Evolutionary conservation across 2,113 vertebrate species (phyloP), one percentile per base, ranked within the genome.

Genomic region (Corythoichthys haematopterus): DNA sequence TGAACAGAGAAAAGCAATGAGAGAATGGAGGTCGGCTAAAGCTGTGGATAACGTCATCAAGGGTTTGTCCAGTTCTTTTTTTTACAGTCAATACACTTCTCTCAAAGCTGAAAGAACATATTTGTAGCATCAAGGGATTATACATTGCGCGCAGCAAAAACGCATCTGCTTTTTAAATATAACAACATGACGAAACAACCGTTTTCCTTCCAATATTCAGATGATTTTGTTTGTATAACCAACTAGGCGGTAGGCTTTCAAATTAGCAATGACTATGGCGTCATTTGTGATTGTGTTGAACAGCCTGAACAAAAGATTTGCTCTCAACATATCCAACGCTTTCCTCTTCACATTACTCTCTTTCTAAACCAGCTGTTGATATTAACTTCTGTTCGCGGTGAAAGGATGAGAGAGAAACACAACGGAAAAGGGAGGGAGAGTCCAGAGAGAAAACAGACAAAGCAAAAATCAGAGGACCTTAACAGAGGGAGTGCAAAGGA

Each of bases 111-210:
- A 77, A 79, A 84, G 63, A 75, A 72, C 88, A 86, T 88, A 84
- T 84, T 85, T 85, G 81, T 15, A 86, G 80, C 55, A 52, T 59
- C 56, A 13, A 1, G 78, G 82, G 80, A 87, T 74, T 85, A 78
- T 79, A 83, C 86, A 84, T 65, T 81, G 82, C 79, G 78, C 85
- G 88, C 84, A 88, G 86, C 87, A 87, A 90, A 90, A 90, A 85
- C 82, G 87, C 86, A 89, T 82, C 81, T 87, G 85, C 80, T 87
- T 87, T 87, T 84, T 86, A 91, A 91, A 89, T 90, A 82, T 79
- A 84, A 72, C 74, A 71, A 68, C 10, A 33, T 13, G 43, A 46
- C n/a, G 1, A 53, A 53, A 28, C n/a, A 28, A 53, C 4, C 7
- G 2, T 28, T 43, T 53, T 28, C 8, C 2, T 20, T 16, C 50